Conservation (phyloP, 2,113 vertebrate species). For the Thryonomys swinderianus region DNA sequence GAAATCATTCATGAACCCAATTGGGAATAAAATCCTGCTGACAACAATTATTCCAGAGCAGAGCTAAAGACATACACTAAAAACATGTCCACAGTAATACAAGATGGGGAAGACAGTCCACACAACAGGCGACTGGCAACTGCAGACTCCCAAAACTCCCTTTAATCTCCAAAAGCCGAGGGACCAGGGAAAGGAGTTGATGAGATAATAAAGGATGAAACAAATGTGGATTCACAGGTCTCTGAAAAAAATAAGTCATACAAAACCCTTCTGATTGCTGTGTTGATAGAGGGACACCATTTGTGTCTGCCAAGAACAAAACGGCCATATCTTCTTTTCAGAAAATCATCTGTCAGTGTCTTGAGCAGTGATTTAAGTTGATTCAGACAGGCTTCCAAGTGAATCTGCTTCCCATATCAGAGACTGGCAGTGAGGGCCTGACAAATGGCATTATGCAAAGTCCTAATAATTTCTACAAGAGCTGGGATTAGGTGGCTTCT, state of each 20-base stretch:
- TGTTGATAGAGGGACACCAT: conserved; percentile 10
- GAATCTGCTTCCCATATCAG: not conserved
- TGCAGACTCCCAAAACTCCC: not conserved
- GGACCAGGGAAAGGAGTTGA: not conserved
- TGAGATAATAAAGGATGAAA: not conserved
- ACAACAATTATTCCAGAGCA: conserved; percentile 42
- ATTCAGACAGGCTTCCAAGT: conserved; percentile 57
- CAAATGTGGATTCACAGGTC: not conserved
- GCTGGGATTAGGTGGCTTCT: not conserved
- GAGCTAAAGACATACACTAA: conserved; percentile 38
- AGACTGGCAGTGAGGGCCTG: not conserved
- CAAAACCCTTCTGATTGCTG: conserved; percentile 16
- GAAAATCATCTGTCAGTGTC: conserved; percentile 50
- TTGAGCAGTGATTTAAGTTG: conserved; percentile 55
- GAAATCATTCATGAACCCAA: conserved; percentile 34
- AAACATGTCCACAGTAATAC: not conserved
- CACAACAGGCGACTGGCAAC: not conserved
- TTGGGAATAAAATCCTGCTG: conserved; percentile 32
- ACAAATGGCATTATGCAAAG: not conserved
- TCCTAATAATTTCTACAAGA: conserved; percentile 5
- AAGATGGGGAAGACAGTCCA: not conserved
- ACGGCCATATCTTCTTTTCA: conserved; percentile 21
- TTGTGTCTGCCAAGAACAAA: conserved; percentile 10
- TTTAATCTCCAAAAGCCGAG: not conserved
- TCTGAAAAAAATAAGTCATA: conserved; percentile 49